Evolutionary conservation across 2,797 vertebrate species (phyloP).

Genomic region (Phrynocephalus guinanensis): DNA sequence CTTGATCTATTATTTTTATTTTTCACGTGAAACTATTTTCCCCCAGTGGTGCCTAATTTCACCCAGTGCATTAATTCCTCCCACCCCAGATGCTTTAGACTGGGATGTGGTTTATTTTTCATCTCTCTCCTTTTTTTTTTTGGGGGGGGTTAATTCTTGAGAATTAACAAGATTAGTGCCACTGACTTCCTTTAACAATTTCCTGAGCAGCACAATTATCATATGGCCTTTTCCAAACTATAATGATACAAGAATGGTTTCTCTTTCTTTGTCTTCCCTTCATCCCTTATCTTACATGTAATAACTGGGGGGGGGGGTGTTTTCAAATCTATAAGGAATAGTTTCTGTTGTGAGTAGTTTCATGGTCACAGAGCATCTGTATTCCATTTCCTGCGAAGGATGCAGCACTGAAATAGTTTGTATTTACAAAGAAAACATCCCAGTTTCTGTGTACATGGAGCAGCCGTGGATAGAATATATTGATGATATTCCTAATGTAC

Average conservation of each 20-base stretch:
- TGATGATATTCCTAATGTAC: background rate
- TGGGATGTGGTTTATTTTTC: background rate
- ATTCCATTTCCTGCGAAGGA: background rate
- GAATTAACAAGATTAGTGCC: too few species aligned
- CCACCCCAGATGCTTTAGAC: background rate
- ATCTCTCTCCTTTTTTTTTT: background rate
- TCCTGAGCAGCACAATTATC: background rate
- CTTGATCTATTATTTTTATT: background rate
- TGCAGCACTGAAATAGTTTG: background rate
- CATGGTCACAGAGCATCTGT: background rate
- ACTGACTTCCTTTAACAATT: background rate
- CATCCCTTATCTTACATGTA: background rate
- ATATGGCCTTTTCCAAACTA: background rate
- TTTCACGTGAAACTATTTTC: background rate
- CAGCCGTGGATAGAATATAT: background rate
- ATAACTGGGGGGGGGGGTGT: background rate
- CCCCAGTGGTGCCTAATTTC: too few species aligned
- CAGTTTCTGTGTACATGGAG: background rate
- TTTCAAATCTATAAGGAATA: background rate
- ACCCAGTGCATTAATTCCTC: background rate
- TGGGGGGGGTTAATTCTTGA: too few species aligned
- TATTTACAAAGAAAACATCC: background rate
- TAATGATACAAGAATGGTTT: background rate
- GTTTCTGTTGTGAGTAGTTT: background rate
- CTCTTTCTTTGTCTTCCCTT: background rate